Percentiles rank a stretch among this genome's conserved stretches.
These are phyloP conservation scores for Microvelia longipes DNA, from an alignment of 1,140 invertebrate species.

Conservation along the genomic window DNA sequence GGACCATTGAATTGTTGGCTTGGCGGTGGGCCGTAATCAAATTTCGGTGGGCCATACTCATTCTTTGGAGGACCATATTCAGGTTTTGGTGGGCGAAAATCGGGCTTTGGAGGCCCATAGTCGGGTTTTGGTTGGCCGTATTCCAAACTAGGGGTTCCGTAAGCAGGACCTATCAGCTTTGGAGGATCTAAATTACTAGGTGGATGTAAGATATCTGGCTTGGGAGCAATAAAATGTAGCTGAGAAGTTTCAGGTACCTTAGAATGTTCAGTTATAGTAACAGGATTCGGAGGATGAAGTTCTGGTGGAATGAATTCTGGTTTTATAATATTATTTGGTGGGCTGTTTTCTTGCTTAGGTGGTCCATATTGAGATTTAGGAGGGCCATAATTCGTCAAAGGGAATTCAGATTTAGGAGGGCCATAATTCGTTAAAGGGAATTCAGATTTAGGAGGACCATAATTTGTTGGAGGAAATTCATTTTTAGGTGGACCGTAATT, in stretches of 20 bases:
- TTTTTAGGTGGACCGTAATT: constrained; percentile 11
- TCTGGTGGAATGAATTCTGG: background rate
- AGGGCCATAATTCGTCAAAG: constrained; percentile 13
- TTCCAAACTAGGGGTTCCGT: constrained; percentile 8
- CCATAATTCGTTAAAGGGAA: constrained; percentile 11
- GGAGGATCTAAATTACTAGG: constrained; percentile 5
- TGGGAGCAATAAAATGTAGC: constrained; percentile 3
- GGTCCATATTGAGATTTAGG: constrained; percentile 12
- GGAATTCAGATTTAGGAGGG: constrained; percentile 13
- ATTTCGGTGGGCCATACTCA: background rate
- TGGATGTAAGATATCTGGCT: constrained; percentile 8
- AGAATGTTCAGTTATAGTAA: background rate
- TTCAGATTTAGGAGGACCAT: constrained; percentile 9
- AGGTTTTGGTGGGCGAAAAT: constrained; percentile 1
- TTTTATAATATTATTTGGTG: background rate
- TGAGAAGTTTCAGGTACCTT: background rate
- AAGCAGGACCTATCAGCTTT: background rate
- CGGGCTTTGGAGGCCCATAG: constrained; percentile 4
- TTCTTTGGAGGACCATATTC: background rate
- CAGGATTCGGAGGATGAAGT: background rate
- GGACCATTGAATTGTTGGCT: background rate
- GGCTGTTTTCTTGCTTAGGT: constrained; percentile 11
- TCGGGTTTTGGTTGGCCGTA: background rate
- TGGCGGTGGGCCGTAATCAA: constrained; percentile 4
- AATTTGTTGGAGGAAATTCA: too few species aligned